Evolutionary conservation across 2,888 invertebrate species (phyloP).

Genomic region (Listrodromus nycthemerus): DNA sequence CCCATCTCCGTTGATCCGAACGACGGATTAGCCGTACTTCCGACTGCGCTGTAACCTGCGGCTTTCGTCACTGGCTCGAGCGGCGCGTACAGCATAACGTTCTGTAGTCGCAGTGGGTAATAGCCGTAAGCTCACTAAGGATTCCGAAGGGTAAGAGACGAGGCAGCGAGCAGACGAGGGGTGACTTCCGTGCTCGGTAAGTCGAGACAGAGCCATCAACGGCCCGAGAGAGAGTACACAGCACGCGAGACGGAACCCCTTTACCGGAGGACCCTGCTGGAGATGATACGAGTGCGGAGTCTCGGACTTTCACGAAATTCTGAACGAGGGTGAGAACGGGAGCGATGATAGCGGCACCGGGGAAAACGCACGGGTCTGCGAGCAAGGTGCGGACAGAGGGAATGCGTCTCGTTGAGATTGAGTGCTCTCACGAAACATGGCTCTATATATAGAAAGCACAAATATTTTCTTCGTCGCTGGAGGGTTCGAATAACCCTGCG

Average conservation of each 20-base stretch:
- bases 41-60: conserved; percentile 77
- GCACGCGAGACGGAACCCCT: conserved; percentile 2
- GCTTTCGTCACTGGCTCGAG: conserved; percentile 72
- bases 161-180: conserved; percentile 8
- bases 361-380: conserved; percentile 7
- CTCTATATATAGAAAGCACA: background rate
- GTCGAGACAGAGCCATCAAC: conserved; percentile 10
- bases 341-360: background rate
- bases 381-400: conserved; percentile 16
- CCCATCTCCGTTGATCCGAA: conserved; percentile 62
- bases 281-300: conserved; percentile 1
- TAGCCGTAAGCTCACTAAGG: conserved; percentile 68
- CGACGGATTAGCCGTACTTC: conserved; percentile 79
- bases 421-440: background rate
- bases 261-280: background rate
- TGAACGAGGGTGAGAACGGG: background rate
- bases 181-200: conserved; percentile 7
- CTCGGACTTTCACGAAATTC: conserved; percentile 17
- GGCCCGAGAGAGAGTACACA: conserved; percentile 11
- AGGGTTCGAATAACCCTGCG: conserved; percentile 37
- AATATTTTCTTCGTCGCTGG: conserved; percentile 38
- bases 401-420: conserved; percentile 30
- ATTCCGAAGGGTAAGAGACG: conserved; percentile 45
- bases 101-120: conserved; percentile 66
- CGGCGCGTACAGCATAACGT: conserved; percentile 69